Percentiles rank a stretch among this genome's conserved stretches.
Conservation (phyloP, 2,888 invertebrate species). For the Neuroscelio doddi region DNA sequence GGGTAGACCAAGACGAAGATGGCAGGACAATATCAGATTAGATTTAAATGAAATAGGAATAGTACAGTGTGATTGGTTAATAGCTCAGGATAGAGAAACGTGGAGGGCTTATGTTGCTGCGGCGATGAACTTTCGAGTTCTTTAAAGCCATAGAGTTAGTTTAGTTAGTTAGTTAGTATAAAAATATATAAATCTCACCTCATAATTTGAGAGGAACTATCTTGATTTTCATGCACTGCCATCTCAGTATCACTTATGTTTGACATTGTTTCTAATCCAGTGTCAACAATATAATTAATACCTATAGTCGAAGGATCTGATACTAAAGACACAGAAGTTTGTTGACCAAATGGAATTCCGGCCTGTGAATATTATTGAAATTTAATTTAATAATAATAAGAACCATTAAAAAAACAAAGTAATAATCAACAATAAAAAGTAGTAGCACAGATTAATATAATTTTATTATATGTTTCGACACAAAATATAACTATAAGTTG, state of each 20-base stretch:
- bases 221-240: conserved; percentile 9
- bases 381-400: background rate
- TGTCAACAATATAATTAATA: conserved; percentile 86
- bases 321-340: conserved; percentile 83
- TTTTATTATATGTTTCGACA: no score
- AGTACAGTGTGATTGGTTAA: no score
- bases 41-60: no score
- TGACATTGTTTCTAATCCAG: conserved; percentile 8
- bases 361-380: conserved; percentile 71
- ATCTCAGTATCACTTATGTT: conserved; percentile 12
- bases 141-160: no score
- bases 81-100: no score
- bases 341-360: conserved; percentile 80
- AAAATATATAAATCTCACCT: conserved; percentile 8
- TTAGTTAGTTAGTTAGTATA: no score
- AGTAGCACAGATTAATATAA: no score
- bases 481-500: no score
- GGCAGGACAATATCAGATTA: no score
- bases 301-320: conserved; percentile 81
- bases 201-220: conserved; percentile 32
- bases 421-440: conserved; percentile 9
- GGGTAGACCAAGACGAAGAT: no score
- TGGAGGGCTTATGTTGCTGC: no score
- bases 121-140: no score
- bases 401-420: conserved; percentile 9